phyloP scores from a whole-genome alignment of 2,797 vertebrate genomes.

The Mormyrops attenuatus region DNA sequence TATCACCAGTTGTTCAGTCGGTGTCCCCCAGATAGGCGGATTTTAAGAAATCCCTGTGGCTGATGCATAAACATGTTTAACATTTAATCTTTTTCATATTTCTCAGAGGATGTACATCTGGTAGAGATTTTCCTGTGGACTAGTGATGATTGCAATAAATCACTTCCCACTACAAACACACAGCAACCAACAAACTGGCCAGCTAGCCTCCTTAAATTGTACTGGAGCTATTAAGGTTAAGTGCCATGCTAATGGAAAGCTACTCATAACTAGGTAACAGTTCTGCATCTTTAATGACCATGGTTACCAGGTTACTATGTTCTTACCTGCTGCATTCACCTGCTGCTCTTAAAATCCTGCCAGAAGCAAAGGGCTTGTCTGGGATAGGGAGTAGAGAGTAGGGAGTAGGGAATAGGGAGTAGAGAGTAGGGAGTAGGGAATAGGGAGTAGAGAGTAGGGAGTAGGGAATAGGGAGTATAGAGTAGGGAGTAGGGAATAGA shows the following conservation, averaged over 20 bases:
- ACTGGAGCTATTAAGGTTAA: not conserved
- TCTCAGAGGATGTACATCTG: not conserved
- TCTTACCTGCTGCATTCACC: not conserved
- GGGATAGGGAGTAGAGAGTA: not conserved
- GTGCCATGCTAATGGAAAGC: not conserved
- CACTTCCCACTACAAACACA: not conserved
- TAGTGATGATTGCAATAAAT: not conserved
- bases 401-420: no score
- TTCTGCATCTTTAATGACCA: not conserved
- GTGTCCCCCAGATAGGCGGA: not conserved
- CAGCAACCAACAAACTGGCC: not conserved
- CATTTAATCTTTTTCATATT: not conserved
- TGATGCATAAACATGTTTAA: not conserved
- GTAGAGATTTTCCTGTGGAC: not conserved
- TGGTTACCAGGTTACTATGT: not conserved
- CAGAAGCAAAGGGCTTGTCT: not conserved
- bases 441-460: no score
- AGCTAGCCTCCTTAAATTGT: not conserved
- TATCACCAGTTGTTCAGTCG: not conserved
- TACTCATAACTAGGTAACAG: not conserved
- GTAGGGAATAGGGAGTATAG: not conserved
- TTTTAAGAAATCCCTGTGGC: not conserved
- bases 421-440: no score
- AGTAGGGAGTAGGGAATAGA: not conserved
- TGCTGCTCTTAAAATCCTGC: not conserved